Evolutionary conservation across 2,888 invertebrate genomes (phyloP), one percentile per base, ranked within the genome.

Genomic region (Busseola fusca): DNA sequence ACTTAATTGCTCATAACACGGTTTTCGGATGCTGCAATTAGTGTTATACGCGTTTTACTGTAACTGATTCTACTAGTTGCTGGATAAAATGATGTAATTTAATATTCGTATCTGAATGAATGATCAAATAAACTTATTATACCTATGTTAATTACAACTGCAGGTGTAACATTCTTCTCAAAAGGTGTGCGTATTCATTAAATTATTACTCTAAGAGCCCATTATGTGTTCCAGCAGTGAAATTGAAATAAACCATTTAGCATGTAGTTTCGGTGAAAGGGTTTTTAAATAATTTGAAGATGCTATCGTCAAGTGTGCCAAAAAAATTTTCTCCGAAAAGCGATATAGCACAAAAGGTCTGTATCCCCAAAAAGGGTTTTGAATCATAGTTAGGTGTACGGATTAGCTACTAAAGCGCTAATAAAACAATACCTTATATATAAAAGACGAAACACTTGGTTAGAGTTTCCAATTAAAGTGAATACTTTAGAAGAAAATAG

Each of bases 111-210:
- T 72, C 57, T 66, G 21, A 71, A 64, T 63, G 42, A 64, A 64
- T 71, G n/a, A 72, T 72, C 80, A 64, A 64, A 54, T 64, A 65
- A 54, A 18, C 48, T 58, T n/a, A n/a, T n/a, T n/a, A n/a, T n/a
- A n/a, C n/a, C n/a, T 37, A 45, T n/a, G 37, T 18, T 50, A 66
- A 78, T 69, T 74, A 68, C 74, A 69, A 18, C n/a, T 69, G 30
- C 54, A 64, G 48, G n/a, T 69, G 48, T 64, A 69, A 69, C 14
- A 54, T 58, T 65, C 25, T 42, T 64, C 60, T 37, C 10, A 48
- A 40, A 56, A 25, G 18, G 14, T 70, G 54, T 64, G 57, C 57
- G 27, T 62, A 77, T 57, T 74, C 71, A 54, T 59, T 48, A 66
- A 42, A 71, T 69, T 64, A 57, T 78, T 72, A 56, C 58, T 40